Base-by-base conservation (phyloP, 1,140 invertebrate genomes). In the Capitella teleta region DNA sequence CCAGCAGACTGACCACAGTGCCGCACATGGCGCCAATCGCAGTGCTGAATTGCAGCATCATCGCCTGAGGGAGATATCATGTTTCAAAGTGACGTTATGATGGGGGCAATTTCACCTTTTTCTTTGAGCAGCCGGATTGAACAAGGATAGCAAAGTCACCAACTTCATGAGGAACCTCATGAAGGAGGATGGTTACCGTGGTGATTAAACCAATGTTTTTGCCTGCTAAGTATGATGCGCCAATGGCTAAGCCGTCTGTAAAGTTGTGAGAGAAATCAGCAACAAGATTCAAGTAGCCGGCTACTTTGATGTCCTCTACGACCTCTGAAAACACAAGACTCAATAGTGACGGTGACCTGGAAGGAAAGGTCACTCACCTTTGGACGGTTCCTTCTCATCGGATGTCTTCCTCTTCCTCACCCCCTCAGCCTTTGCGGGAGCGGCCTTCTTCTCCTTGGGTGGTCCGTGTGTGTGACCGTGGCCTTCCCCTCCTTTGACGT, bases 151-250 rank as follows among this genome's bases (percentile, higher is more conserved):
- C 92, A 79, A 94, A 98, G 74, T 98, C 93, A 44, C 93, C 93
- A 66, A 98, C 95, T 77, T 98, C 93, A 76, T 97, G 93, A 43
- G 93, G 93, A 53, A 98, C 83, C 79, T 97, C 93, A 72, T 97
- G 93, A 28, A 98, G 74, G 24, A 98, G 76, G 64, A 98, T 94
- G 1, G 89, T 95, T 23, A 91, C 73, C 18, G 91, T 95, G 5
- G 93, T 96, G 5, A 95, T 77, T 37, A 87, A 78, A 16, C 74
- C 74, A 40, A 76, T 53, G 40, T 61, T 68, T 43, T 64, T 77
- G 6, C 91, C 90, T 57, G 87, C 89, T 55, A 95, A 79, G 70
- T 85, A 98, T n/a, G 91, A 94, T 6, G 92, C 91, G 42, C 93
- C 91, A 66, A 97, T 95, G 25, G 92, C 91, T 24, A 97, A 68